Evolutionary conservation across 2,888 invertebrate species (phyloP), one percentile per base, ranked within the genome.

Genomic region (Cephus nigrinus): DNA sequence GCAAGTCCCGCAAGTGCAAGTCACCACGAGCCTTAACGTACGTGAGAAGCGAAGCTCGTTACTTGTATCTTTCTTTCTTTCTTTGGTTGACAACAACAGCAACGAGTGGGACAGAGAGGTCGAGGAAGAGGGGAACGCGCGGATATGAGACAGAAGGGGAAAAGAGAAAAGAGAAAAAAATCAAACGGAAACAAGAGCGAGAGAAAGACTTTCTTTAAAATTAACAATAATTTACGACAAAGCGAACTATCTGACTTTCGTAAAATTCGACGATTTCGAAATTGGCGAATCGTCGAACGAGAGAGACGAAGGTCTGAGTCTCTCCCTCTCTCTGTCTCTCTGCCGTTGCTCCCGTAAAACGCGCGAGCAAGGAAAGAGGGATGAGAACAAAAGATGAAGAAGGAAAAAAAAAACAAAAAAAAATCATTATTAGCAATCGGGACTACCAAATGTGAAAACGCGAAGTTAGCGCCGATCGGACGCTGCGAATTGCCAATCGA

Each of bases 191-290:
- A 40, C 40, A 15, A 40, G 40, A 69, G 69, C 12, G 30, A 5
- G 30, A 12, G 31, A 73, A 55, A 36, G 73, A 30, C 15, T 11
- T 74, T 40, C 1, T 86, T 86, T 88, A 86, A 89, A 90, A 90
- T 89, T 85, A 84, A 81, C 77, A 87, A 90, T 88, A 89, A 90
- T 86, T 90, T 89, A 89, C 84, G 85, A 86, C 84, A 83, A 15
- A 82, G 82, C 82, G 85, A 86, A 82, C 76, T 79, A 77, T 79
- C 79, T 79, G 77, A 72, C 75, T 76, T 80, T 75, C 68, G 76
- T 80, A 79, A 80, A 80, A 79, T 78, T 76, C 71, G 40, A 75
- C 74, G 11, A 40, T 78, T 72, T 74, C 40, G 40, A 40, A n/a
- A 73, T n/a, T 30, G 73, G 23, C 34, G 15, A 32, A 73, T 11